Conservation (phyloP, 2,113 vertebrate genomes). For the Clarias batrachus region DNA sequence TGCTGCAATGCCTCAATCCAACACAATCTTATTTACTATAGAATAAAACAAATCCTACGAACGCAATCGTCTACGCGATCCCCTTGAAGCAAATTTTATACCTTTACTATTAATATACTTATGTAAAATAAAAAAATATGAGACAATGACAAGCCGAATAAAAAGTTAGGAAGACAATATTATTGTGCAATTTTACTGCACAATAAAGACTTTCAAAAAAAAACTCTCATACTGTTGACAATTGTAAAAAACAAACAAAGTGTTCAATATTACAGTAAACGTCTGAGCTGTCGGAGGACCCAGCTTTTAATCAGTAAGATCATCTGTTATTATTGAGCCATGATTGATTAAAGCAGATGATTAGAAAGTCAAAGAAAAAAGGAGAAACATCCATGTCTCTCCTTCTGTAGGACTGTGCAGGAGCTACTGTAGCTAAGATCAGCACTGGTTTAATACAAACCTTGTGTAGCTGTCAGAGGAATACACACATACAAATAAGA, state of each 20-base stretch:
- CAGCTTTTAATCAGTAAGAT: background rate
- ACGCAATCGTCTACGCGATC: too few relatives aligned
- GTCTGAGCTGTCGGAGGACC: background rate
- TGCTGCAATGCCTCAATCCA: background rate
- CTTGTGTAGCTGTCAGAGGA: background rate
- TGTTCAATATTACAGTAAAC: background rate
- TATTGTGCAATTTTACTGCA: background rate
- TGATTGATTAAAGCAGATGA: background rate
- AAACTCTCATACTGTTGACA: background rate
- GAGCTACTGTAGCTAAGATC: background rate
- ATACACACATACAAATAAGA: background rate
- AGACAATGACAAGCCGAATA: too few relatives aligned
- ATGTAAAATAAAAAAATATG: background rate
- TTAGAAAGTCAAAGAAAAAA: background rate
- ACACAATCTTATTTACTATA: background rate
- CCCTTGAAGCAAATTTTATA: background rate
- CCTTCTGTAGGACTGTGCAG: background rate
- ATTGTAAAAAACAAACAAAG: background rate
- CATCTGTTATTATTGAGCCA: background rate
- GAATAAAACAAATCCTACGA: background rate
- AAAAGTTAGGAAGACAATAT: too few relatives aligned
- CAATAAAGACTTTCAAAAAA: background rate
- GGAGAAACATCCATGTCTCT: background rate
- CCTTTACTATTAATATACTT: background rate
- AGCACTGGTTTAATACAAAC: background rate